Base-by-base conservation (phyloP, 2,888 invertebrate species). In the Drosophila borborema region DNA sequence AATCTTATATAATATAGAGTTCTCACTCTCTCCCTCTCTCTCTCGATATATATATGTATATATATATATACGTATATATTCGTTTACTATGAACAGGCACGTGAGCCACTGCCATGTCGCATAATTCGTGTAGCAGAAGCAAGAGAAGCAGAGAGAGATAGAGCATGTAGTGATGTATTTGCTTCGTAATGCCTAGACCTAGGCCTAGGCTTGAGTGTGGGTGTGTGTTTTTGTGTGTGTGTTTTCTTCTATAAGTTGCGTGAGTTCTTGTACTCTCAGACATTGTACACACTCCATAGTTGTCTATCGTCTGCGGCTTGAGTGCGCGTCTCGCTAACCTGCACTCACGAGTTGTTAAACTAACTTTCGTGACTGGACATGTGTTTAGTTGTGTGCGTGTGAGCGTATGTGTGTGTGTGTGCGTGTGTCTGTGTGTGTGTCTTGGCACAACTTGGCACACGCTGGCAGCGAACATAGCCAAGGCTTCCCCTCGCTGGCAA, bases 321-420 rank as follows among this genome's bases (percentile, higher is more conserved):
- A 85, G 84, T 81, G 84, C 64, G 84, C 65, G 72, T 70, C 73
- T 70, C 67, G 79, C 84, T 72, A 81, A 76, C 89, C 87, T 81
- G 77, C 81, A 87, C 82, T 82, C 79, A 69, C 58, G 65, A 70
- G 68, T 78, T 76, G 78, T 69, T 75, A 89, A 80, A 84, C 80
- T 76, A 81, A 89, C 88, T 79, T 86, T 86, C 82, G 88, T 86
- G 86, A 87, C 90, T 86, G 89, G 89, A 80, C 85, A 86, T 77
- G 77, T 28, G 48, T 14, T 53, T 40, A 23, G n/a, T 9, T 41
- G n/a, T 28, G 38, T 64, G 71, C 38, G 73, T 72, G 69, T 49
- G 71, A 67, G 34, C 28, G 36, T 38, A 8, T 28, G 48, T n/a
- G 73, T 72, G 69, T 49, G 70, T 69, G 34, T 36, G 36, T 38